Conservation (phyloP, 2,113 vertebrate species). For the Scolopax mira region DNA sequence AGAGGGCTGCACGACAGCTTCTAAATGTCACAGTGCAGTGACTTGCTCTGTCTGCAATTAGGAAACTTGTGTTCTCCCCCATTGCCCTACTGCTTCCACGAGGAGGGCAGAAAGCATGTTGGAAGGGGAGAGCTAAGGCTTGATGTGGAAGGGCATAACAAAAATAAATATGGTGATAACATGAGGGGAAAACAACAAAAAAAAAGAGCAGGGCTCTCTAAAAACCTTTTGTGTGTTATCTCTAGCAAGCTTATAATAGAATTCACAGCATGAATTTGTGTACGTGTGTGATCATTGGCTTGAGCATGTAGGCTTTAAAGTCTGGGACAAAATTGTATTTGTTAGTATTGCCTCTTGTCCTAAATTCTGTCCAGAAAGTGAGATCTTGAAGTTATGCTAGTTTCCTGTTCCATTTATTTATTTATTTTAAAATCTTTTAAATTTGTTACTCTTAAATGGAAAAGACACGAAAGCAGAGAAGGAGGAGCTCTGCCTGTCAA, state of each 20-base stretch:
- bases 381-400: neutral
- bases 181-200: neutral
- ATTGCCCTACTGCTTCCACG: neutral
- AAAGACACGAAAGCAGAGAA: constrained; percentile 26
- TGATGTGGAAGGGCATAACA: neutral
- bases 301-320: neutral
- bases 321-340: neutral
- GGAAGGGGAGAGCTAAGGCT: neutral
- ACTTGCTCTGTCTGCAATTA: neutral
- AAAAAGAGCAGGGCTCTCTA: neutral
- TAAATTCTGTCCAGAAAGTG: neutral
- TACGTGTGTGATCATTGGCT: neutral
- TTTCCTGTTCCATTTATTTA: neutral
- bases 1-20: neutral
- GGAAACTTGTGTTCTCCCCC: neutral
- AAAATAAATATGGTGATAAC: neutral
- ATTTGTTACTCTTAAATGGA: constrained; percentile 33
- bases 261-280: neutral
- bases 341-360: constrained; percentile 5
- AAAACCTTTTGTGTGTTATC: neutral
- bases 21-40: neutral
- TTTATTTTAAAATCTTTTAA: neutral
- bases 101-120: neutral
- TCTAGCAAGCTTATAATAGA: constrained; percentile 10
- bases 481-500: constrained; percentile 44